phyloP scores from a whole-genome alignment of 1,140 invertebrate species.

The Acyrthosiphon pisum region DNA sequence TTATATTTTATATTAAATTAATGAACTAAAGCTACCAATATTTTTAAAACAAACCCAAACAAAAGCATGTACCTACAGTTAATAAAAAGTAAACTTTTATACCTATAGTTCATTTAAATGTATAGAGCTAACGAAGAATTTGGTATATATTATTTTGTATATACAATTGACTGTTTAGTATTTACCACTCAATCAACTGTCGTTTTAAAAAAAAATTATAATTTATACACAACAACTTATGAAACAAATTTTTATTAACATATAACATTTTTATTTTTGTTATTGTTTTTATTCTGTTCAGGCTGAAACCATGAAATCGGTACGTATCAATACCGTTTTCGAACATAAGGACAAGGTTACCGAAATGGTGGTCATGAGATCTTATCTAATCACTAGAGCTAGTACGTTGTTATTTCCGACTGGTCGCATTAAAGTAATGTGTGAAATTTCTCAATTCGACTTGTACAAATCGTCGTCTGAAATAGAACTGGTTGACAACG shows the following conservation, averaged over 20 bases:
- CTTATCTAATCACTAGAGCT: neutral
- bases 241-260: neutral
- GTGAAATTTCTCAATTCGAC: constrained; percentile 40
- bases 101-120: no score
- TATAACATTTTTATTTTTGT: neutral
- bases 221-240: neutral
- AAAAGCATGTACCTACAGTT: no score
- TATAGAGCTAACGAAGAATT: neutral
- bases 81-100: no score
- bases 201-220: no score
- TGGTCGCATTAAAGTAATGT: constrained; percentile 42
- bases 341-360: neutral
- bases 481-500: constrained; percentile 46
- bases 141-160: neutral
- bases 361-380: constrained; percentile 30
- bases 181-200: no score
- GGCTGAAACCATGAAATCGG: neutral
- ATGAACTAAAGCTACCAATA: neutral
- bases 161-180: neutral
- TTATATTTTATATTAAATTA: neutral
- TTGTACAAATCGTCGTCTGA: constrained; percentile 27
- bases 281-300: neutral
- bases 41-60: no score
- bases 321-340: neutral
- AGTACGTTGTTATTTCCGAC: constrained; percentile 17